Conservation (phyloP, 2,888 invertebrate genomes). For the Nysson spinosus region DNA sequence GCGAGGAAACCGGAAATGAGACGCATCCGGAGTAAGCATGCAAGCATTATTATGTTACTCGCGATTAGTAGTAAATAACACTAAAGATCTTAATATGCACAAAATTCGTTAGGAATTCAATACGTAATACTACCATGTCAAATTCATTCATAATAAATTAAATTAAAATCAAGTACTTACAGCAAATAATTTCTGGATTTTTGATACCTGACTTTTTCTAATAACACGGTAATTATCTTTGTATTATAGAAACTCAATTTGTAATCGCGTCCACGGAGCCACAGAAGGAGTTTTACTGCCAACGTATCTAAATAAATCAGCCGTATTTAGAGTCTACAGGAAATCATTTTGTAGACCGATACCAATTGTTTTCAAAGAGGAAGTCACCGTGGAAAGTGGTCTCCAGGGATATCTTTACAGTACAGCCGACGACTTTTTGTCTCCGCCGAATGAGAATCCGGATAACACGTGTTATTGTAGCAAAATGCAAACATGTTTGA, state of each 20-base stretch:
- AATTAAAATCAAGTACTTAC: too few species aligned
- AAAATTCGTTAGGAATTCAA: too few species aligned
- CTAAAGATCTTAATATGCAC: too few species aligned
- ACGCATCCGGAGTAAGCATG: slow-evolving; percentile 65
- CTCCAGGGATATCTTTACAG: slow-evolving; percentile 82
- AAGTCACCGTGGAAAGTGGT: slow-evolving; percentile 77
- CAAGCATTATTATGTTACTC: background rate
- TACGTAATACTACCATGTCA: too few species aligned
- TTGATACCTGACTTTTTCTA: too few species aligned
- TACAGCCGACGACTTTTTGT: slow-evolving; percentile 81
- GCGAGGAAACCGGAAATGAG: slow-evolving; percentile 67
- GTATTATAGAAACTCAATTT: slow-evolving; percentile 79
- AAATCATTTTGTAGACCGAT: slow-evolving; percentile 87
- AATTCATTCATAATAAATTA: too few species aligned
- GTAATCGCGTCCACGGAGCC: slow-evolving; percentile 83
- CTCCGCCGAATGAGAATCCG: slow-evolving; percentile 79
- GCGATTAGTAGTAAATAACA: too few species aligned
- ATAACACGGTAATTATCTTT: background rate
- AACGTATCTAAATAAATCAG: slow-evolving; percentile 79
- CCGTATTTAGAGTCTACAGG: slow-evolving; percentile 82
- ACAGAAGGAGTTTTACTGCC: slow-evolving; percentile 88
- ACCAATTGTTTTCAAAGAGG: slow-evolving; percentile 78
- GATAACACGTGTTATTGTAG: slow-evolving; percentile 84
- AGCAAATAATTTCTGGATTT: too few species aligned
- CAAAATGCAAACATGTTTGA: slow-evolving; percentile 78